These are phyloP conservation scores for Pomatostomus ruficeps DNA, from an alignment of 2,113 vertebrate genomes.

Conservation along the genomic window DNA sequence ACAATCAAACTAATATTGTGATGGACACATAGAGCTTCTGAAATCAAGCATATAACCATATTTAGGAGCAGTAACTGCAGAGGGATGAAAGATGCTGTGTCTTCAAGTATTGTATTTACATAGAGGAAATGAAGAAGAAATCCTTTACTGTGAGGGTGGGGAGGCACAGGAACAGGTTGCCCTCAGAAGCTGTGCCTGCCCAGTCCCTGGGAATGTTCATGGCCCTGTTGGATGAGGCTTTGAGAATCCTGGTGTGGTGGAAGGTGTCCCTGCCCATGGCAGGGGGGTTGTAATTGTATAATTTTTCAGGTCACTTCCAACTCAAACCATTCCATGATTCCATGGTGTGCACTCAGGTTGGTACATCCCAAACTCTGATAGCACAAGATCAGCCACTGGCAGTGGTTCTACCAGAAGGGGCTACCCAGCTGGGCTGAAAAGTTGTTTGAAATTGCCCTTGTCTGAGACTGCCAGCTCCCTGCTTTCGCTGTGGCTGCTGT, in stretches of 20 bases:
- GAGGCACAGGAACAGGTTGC: too few species aligned
- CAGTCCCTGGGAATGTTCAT: neutral
- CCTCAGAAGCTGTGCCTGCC: neutral
- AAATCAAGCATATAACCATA: neutral
- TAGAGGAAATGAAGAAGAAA: neutral
- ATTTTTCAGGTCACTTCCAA: neutral
- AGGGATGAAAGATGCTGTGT: neutral
- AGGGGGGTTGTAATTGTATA: neutral
- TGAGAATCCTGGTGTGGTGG: neutral
- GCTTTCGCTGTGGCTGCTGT: neutral
- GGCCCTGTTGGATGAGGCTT: neutral
- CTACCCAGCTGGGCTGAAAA: neutral
- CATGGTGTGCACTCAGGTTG: accelerated
- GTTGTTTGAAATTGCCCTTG: neutral
- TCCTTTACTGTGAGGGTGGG: neutral
- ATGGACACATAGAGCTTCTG: neutral
- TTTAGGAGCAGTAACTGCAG: neutral
- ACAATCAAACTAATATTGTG: neutral
- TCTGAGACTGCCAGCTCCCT: neutral
- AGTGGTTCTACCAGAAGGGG: neutral
- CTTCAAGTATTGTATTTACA: neutral
- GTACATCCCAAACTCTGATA: neutral
- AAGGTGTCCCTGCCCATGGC: neutral
- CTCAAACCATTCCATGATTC: neutral
- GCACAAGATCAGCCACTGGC: neutral